These are phyloP conservation scores for Nyctalus aviator DNA, from an alignment of 2,797 vertebrate genomes.

Conservation along the genomic window DNA sequence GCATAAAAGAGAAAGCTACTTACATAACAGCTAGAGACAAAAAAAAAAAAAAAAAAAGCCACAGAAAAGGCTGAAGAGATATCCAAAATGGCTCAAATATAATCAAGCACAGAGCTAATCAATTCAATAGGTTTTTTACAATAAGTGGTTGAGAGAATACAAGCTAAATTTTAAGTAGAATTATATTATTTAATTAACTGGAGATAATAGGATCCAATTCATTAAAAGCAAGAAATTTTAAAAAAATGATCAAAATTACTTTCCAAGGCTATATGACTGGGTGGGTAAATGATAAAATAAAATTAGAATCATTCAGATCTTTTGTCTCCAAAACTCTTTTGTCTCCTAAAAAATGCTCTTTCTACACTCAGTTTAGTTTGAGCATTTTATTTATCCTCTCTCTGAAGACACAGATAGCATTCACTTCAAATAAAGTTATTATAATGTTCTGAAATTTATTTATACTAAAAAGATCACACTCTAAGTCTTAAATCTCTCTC, in stretches of 20 bases:
- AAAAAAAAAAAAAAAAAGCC: background rate
- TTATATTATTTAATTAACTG: conserved; percentile 27
- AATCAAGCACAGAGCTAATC: background rate
- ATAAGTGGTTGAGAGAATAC: background rate
- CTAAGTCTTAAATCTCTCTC: conserved; percentile 17
- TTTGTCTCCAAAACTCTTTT: background rate
- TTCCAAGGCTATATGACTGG: background rate
- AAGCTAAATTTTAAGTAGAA: background rate
- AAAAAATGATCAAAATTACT: background rate
- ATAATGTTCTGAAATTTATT: conserved; percentile 10
- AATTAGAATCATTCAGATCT: background rate
- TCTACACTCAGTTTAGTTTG: background rate
- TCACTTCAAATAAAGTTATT: conserved; percentile 52
- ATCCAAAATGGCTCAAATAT: background rate
- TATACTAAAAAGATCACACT: conserved; percentile 9
- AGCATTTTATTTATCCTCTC: background rate
- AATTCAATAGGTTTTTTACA: background rate
- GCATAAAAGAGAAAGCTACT: background rate
- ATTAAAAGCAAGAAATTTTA: background rate
- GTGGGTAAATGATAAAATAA: background rate
- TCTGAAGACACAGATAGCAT: background rate
- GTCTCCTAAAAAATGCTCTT: background rate
- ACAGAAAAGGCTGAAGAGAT: background rate
- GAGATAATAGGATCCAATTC: background rate
- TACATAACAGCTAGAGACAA: background rate